phyloP scores from a whole-genome alignment of 2,113 vertebrate genomes.

The Cheilinus undulatus region DNA sequence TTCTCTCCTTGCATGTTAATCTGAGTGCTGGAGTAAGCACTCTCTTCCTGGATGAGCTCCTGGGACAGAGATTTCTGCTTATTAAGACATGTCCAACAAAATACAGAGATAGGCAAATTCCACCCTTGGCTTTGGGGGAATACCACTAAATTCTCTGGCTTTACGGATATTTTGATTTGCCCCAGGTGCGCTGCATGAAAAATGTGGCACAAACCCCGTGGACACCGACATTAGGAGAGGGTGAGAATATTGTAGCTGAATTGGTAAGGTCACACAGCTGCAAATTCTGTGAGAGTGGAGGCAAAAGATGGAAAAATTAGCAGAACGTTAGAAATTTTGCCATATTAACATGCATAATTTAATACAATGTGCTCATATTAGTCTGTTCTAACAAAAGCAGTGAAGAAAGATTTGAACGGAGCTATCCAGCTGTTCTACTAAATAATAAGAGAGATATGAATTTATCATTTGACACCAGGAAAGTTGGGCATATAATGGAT shows the following conservation, averaged over 20 bases:
- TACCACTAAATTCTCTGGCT: constrained; percentile 18
- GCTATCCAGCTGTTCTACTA: constrained; percentile 9
- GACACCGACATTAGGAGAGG: background rate
- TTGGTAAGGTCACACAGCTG: background rate
- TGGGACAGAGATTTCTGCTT: constrained; percentile 60
- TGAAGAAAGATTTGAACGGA: background rate
- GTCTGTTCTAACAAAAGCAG: constrained; percentile 11
- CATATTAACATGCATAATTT: constrained; percentile 27
- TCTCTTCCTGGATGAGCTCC: constrained; percentile 45
- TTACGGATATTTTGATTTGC: constrained; percentile 26
- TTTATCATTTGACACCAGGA: too few relatives aligned
- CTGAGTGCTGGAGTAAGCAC: constrained; percentile 47
- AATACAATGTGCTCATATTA: background rate
- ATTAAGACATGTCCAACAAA: constrained; percentile 55
- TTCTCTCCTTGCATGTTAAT: constrained; percentile 1
- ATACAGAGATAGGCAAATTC: constrained; percentile 40
- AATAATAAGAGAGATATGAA: too few relatives aligned
- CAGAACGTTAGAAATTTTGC: background rate
- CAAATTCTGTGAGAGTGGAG: background rate
- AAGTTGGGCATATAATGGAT: too few relatives aligned
- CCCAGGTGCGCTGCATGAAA: background rate
- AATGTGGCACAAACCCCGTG: constrained; percentile 10
- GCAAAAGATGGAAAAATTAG: background rate
- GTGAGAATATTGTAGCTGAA: background rate
- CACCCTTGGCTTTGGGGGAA: constrained; percentile 35